Base-by-base conservation (phyloP, 2,113 vertebrate species). In the Heterotis niloticus region DNA sequence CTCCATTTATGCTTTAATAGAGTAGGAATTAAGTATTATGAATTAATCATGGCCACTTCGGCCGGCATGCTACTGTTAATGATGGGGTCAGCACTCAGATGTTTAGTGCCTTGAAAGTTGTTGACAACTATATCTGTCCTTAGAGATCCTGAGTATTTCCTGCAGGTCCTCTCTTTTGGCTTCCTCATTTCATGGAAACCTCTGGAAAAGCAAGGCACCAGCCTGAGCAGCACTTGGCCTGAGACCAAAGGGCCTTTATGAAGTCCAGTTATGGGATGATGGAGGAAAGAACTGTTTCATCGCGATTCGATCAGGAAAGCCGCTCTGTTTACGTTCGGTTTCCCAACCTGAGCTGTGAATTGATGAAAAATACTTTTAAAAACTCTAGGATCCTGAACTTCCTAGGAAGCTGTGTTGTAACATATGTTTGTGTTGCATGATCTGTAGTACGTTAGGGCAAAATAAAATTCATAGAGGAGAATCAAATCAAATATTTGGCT, bases 111-210 rank as follows among this genome's bases (percentile, higher is more conserved):
- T 82, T 81, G 82, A 85, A 85, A 85, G 71, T n/a, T 60, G 77
- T 83, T 78, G 83, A 88, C 83, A 82, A 84, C 76, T 86, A 81
- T 83, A 87, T 86, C 79, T 83, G 83, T 81, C 81, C 82, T 54
- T 16, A 23, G 84, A 79, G 84, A 81, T 83, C 75, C 78, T 67
- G 57, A 51, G 67, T 52, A 34, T 81, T 86, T 86, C 76, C 81
- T 77, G 24, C 28, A 34, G 57, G 51, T 65, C 65, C 66, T 76
- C 74, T 73, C 62, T 23, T 14, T 62, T 78, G 60, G 74, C 60
- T 78, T 23, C 76, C 28, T 1, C 0, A 68, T 76, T 72, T 81
- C 67, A n/a, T 59, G 69, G 76, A 80, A 44, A 82, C 75, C 80
- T 67, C 18, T 62, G 69, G 74, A 80, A 82, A 80, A 80, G 81